Evolutionary conservation across 2,113 vertebrate species (phyloP), one percentile per base, ranked within the genome.

Genomic region (Callipepla californica): DNA sequence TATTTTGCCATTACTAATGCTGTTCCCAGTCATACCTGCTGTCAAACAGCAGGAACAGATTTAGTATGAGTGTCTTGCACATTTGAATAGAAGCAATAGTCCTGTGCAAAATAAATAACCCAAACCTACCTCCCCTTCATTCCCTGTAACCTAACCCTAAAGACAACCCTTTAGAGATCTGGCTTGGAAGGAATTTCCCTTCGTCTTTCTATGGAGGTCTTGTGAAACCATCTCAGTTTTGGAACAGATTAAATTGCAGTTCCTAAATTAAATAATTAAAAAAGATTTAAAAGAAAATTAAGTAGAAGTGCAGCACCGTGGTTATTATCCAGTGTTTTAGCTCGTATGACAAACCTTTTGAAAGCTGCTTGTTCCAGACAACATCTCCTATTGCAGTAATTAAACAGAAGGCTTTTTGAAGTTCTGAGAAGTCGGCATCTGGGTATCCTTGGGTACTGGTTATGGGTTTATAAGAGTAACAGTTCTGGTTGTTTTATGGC

Each of bases 71-170:
- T 85, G 53, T 12, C 34, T 55, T 59, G 15, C 15, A 34, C 23
- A 4, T 42, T 34, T 18, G 14, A 73, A 40, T 23, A 42, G 14
- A 32, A 78, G 66, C 62, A 67, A 32, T 7, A 10, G 9, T 30
- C 6, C 38, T 22, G 5, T 75, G 28, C 36, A 6, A 78, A 61
- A 62, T 48, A 36, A 28, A 11, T 23, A 19, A 36, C 12, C 28
- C 66, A 34, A 3, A 3, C 44, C 19, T 36, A 2, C 2, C 15
- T 55, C 36, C 8, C 2, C 0, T 69, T 8, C 3, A 34, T 5
- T 18, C 28, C 3, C 7, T 3, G 4, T 47, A 4, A n/a, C 30
- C 30, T 32, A n/a, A 78, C 78, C 17, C 12, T 13, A 32, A 58
- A 85, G 32, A 42, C 20, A 72, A 2, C 3, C 4, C 6, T 10